phyloP scores from a whole-genome alignment of 2,113 vertebrate genomes.

The Ceyx cyanopectus region DNA sequence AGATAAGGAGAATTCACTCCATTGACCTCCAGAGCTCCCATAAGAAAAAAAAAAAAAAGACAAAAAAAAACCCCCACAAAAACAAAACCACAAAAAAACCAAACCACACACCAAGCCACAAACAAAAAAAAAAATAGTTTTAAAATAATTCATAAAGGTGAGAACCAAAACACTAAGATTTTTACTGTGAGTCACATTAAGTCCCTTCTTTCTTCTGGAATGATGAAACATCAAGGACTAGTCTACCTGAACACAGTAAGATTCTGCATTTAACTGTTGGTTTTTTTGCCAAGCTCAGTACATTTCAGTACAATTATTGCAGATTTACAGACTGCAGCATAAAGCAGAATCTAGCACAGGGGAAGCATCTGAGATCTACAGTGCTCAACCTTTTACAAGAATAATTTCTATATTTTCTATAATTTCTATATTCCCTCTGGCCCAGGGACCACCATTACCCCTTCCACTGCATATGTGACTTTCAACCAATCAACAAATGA shows the following conservation, averaged over 20 bases:
- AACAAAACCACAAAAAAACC: too few species aligned
- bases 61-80: too few species aligned
- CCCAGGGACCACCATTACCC: background rate
- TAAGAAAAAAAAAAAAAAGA: background rate
- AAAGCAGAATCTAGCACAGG: background rate
- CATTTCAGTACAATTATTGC: background rate
- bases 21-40: background rate
- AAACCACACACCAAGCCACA: background rate
- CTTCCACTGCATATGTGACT: background rate
- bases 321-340: background rate
- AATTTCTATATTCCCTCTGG: background rate
- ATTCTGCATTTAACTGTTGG: background rate
- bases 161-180: background rate
- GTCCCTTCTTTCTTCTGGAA: background rate
- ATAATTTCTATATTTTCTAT: background rate
- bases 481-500: background rate
- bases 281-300: background rate
- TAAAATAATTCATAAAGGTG: background rate
- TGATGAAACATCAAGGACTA: background rate
- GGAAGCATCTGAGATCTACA: background rate
- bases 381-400: background rate
- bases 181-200: background rate
- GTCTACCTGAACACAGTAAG: background rate
- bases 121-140: background rate
- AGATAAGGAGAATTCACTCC: background rate